Percentiles rank a stretch among this genome's conserved stretches.
These are phyloP conservation scores for Zosterops pallidus DNA, from an alignment of 2,113 vertebrate species.

Conservation along the genomic window DNA sequence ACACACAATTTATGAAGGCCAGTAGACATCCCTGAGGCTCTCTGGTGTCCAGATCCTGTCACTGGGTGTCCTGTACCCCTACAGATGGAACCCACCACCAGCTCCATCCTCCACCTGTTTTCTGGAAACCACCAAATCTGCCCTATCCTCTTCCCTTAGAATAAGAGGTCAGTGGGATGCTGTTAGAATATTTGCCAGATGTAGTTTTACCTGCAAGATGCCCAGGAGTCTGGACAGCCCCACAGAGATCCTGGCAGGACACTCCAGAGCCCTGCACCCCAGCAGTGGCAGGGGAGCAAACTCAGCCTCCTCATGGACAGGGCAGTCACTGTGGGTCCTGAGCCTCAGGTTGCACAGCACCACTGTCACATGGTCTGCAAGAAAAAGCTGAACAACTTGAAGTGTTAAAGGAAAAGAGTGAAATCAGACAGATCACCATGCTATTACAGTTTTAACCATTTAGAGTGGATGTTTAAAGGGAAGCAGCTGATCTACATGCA, in stretches of 20 bases:
- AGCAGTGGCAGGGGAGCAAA: neutral
- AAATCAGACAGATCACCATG: accelerated
- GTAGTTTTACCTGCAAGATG: accelerated
- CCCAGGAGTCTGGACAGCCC: neutral
- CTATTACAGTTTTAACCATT: neutral
- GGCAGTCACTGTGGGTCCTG: neutral
- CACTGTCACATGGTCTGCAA: accelerated
- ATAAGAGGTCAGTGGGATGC: accelerated
- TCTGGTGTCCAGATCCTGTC: neutral
- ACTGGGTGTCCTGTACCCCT: accelerated
- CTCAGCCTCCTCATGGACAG: accelerated
- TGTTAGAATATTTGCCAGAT: neutral
- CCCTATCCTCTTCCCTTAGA: too few relatives aligned
- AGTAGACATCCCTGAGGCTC: neutral
- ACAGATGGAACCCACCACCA: too few relatives aligned
- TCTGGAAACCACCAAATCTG: neutral
- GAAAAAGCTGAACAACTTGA: neutral
- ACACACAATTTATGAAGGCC: accelerated
- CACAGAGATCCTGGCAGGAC: neutral
- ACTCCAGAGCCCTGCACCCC: neutral
- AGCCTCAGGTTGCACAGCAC: neutral
- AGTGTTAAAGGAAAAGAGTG: neutral
- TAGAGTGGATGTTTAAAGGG: neutral
- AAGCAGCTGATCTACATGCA: neutral
- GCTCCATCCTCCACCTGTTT: neutral